phyloP scores from a whole-genome alignment of 2,113 vertebrate genomes.

The Platichthys flesus region DNA sequence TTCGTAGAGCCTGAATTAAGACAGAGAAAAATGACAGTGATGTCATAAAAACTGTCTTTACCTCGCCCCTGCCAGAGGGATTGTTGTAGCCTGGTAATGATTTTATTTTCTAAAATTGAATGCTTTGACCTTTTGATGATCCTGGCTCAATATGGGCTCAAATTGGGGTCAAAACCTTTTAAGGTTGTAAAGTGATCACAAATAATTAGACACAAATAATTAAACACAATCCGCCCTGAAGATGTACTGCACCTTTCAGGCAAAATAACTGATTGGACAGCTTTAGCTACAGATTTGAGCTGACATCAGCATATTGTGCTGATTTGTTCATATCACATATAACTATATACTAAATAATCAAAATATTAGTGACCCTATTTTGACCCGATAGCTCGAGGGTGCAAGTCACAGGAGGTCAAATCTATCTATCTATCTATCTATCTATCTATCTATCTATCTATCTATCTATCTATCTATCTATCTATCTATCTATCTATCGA shows the following conservation, averaged over 20 bases:
- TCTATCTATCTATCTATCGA: background rate
- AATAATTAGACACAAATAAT: background rate
- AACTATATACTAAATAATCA: background rate
- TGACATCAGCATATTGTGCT: no score
- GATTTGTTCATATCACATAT: no score
- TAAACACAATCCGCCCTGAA: no score
- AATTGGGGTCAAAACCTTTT: background rate
- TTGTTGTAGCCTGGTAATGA: conserved; percentile 14
- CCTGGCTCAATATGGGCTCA: background rate
- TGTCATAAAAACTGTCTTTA: background rate
- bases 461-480: background rate
- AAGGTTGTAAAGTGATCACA: background rate
- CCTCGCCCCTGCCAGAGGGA: conserved; percentile 24
- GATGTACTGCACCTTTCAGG: no score
- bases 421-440: conserved; percentile 2
- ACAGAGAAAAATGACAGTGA: background rate
- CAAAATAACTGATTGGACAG: background rate
- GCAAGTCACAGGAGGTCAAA: background rate
- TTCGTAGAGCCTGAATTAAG: background rate
- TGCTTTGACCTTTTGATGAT: conserved; percentile 35
- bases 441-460: background rate
- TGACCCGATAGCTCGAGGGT: background rate
- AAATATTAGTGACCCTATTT: background rate
- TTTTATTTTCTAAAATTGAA: conserved; percentile 3
- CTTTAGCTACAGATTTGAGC: background rate